Evolutionary conservation across 2,888 invertebrate genomes (phyloP).

Genomic region (Cotesia congregata): DNA sequence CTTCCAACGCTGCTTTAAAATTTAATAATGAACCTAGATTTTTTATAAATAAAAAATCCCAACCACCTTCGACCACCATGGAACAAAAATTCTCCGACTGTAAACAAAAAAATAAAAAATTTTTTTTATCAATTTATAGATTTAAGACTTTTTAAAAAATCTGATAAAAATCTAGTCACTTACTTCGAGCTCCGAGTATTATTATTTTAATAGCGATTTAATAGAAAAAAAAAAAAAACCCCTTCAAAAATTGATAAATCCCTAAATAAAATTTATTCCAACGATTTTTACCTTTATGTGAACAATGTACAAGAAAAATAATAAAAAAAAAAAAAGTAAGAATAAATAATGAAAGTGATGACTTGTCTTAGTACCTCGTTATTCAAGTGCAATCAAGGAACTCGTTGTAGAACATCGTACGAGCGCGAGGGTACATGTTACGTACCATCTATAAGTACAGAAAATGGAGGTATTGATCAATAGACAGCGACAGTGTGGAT

Average conservation of each 20-base stretch:
- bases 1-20: no score
- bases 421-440: constrained; percentile 69
- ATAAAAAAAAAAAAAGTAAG: constrained; percentile 56
- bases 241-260: constrained; percentile 2
- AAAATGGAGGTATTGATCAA: constrained; percentile 69
- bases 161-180: no score
- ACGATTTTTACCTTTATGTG: constrained; percentile 33
- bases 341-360: constrained; percentile 65
- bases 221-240: constrained; percentile 7
- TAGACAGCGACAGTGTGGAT: constrained; percentile 59
- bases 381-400: constrained; percentile 69
- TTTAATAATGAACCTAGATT: no score
- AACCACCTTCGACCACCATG: no score
- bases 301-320: constrained; percentile 43
- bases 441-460: constrained; percentile 70
- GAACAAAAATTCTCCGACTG: no score
- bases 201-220: no score
- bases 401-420: constrained; percentile 69
- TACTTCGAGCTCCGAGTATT: no score
- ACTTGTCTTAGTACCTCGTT: constrained; percentile 68
- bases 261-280: constrained; percentile 17
- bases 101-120: no score
- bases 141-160: no score
- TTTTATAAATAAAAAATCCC: no score
- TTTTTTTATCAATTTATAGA: no score